Conservation (phyloP, 2,113 vertebrate species). For the Amblyornis subalaris region DNA sequence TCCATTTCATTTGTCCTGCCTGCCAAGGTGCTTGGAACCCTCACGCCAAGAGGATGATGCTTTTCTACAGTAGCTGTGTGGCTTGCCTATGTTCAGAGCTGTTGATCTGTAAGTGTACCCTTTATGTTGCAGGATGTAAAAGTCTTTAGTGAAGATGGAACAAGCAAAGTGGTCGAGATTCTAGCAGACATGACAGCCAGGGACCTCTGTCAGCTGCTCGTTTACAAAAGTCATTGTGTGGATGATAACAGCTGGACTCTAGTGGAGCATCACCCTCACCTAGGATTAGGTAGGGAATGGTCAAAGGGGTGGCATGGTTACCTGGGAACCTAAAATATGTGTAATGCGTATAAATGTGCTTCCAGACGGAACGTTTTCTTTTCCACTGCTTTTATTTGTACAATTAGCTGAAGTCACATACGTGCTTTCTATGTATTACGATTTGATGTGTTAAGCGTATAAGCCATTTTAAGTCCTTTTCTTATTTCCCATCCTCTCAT, state of each 20-base stretch:
- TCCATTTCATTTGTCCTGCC: slow-evolving; percentile 25
- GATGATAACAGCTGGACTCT: slow-evolving; percentile 98
- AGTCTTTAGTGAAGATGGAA: slow-evolving; percentile 95
- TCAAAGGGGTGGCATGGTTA: slow-evolving; percentile 39
- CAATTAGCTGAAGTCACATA: neutral
- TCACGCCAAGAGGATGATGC: neutral
- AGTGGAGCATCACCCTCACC: slow-evolving; percentile 93
- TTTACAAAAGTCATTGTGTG: slow-evolving; percentile 97
- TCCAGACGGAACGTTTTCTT: neutral
- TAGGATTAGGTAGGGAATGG: slow-evolving; percentile 86
- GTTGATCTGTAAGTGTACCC: slow-evolving; percentile 43
- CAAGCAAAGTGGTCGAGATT: slow-evolving; percentile 94
- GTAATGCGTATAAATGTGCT: neutral
- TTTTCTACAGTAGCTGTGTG: neutral
- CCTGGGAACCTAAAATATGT: neutral
- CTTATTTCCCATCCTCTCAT: neutral
- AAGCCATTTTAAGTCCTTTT: neutral
- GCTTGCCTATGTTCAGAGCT: neutral
- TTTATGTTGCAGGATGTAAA: slow-evolving; percentile 89
- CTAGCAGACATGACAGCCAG: slow-evolving; percentile 92
- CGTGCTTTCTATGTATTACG: slow-evolving; percentile 12
- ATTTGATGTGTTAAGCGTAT: neutral
- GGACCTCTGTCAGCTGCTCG: slow-evolving; percentile 95
- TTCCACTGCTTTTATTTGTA: slow-evolving; percentile 29
- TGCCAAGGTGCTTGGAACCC: slow-evolving; percentile 3